Conservation (phyloP, 2,797 vertebrate species). For the Gambelia wislizenii region DNA sequence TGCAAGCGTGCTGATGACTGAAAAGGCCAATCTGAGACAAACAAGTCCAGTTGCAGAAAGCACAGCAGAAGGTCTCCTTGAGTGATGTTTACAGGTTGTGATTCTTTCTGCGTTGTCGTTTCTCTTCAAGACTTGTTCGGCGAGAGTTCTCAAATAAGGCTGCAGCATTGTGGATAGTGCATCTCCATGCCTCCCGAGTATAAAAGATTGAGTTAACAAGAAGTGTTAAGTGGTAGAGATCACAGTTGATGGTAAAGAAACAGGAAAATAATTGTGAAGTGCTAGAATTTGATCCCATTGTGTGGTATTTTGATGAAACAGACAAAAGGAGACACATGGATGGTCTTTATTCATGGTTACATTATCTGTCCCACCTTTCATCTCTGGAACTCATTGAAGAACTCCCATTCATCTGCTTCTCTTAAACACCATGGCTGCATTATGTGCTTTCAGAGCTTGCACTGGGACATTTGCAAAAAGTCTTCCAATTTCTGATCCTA, state of each 20-base stretch:
- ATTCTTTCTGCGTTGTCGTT: too few species aligned
- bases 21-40: too few species aligned
- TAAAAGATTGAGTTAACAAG: neutral
- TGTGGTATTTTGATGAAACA: neutral
- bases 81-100: too few species aligned
- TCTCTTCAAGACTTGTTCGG: too few species aligned
- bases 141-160: too few species aligned
- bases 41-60: too few species aligned
- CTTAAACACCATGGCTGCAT: neutral
- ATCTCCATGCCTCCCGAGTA: too few species aligned
- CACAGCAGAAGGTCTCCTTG: too few species aligned
- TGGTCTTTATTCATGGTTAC: neutral
- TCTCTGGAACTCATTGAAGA: neutral
- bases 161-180: too few species aligned
- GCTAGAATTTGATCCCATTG: neutral
- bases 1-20: too few species aligned
- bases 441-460: neutral
- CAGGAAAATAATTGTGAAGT: neutral
- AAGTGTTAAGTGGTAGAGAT: neutral
- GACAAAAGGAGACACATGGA: neutral
- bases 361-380: neutral
- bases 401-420: neutral
- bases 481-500: conserved; percentile 22
- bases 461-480: neutral
- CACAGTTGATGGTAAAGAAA: neutral